Percentiles rank a stretch among this genome's conserved stretches.
phyloP scores from a whole-genome alignment of 2,888 invertebrate genomes.

The Zaprionus bogoriensis region DNA sequence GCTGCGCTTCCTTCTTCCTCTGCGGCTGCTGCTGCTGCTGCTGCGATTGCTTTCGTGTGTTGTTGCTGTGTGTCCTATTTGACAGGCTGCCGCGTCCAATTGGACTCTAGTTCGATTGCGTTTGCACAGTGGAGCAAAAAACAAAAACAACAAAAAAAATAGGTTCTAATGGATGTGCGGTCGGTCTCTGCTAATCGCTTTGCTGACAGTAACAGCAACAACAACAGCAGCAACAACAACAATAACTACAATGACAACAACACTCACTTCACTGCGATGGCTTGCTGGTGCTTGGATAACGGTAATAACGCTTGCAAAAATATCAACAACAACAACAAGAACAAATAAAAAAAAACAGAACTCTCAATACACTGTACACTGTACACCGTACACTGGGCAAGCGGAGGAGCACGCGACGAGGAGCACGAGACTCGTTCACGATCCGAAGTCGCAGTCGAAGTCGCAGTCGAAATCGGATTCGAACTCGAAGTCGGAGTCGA shows the following conservation, averaged over 20 bases:
- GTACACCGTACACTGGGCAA: slow-evolving; percentile 38
- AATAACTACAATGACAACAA: slow-evolving; percentile 28
- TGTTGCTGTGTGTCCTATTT: slow-evolving; percentile 22
- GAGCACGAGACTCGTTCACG: slow-evolving; percentile 56
- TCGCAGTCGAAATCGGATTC: slow-evolving; percentile 25
- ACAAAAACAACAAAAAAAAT: background rate
- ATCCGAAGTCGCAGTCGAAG: slow-evolving; percentile 22
- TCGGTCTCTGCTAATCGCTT: background rate
- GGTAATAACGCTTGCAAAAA: slow-evolving; percentile 54
- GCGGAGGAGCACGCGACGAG: slow-evolving; percentile 50
- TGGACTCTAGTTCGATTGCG: slow-evolving; percentile 24
- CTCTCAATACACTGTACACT: slow-evolving; percentile 44
- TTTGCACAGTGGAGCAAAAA: slow-evolving; percentile 22
- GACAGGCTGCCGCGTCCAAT: slow-evolving; percentile 24
- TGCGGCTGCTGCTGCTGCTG: slow-evolving; percentile 2
- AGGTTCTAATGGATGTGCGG: background rate
- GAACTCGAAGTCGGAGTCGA: slow-evolving; percentile 18
- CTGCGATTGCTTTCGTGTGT: slow-evolving; percentile 2
- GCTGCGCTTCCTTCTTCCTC: slow-evolving; percentile 15
- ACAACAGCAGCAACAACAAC: slow-evolving; percentile 36
- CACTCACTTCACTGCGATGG: slow-evolving; percentile 71
- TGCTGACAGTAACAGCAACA: slow-evolving; percentile 12
- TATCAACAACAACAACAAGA: slow-evolving; percentile 45
- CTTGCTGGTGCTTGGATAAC: slow-evolving; percentile 48
- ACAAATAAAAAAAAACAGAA: slow-evolving; percentile 47